phyloP scores from a whole-genome alignment of 2,797 vertebrate genomes.

The Acipenser oxyrinchus region DNA sequence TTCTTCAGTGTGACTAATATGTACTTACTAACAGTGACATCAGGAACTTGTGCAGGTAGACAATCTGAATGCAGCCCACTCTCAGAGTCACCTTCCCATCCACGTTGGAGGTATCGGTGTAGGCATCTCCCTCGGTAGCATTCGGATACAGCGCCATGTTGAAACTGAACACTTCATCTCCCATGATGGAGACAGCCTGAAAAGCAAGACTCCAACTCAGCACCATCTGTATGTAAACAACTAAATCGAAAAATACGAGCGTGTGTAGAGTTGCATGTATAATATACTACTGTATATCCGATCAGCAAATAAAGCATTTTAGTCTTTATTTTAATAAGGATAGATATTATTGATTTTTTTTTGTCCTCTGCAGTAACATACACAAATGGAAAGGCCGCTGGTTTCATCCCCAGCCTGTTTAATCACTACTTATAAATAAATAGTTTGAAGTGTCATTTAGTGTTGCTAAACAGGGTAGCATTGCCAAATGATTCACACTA shows the following conservation, averaged over 20 bases:
- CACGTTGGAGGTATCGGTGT: constrained; percentile 75
- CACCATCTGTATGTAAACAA: background rate
- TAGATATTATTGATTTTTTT: too few relatives aligned
- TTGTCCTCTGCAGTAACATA: background rate
- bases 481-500: too few relatives aligned
- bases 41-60: constrained; percentile 89
- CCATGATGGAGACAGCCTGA: constrained; percentile 86
- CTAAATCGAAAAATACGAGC: background rate
- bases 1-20: background rate
- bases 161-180: constrained; percentile 92
- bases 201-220: background rate
- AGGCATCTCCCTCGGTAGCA: constrained; percentile 74
- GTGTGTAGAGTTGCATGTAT: too few relatives aligned
- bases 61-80: constrained; percentile 86
- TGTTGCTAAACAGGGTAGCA: too few relatives aligned
- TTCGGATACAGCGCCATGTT: constrained; percentile 70
- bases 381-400: background rate
- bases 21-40: constrained; percentile 79
- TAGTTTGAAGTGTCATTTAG: too few relatives aligned
- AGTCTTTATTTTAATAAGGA: too few relatives aligned
- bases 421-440: background rate
- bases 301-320: too few relatives aligned
- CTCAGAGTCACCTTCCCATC: constrained; percentile 75
- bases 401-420: background rate
- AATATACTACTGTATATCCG: too few relatives aligned